These are phyloP conservation scores for Channallabes apus DNA, from an alignment of 2,797 vertebrate species.

Conservation along the genomic window DNA sequence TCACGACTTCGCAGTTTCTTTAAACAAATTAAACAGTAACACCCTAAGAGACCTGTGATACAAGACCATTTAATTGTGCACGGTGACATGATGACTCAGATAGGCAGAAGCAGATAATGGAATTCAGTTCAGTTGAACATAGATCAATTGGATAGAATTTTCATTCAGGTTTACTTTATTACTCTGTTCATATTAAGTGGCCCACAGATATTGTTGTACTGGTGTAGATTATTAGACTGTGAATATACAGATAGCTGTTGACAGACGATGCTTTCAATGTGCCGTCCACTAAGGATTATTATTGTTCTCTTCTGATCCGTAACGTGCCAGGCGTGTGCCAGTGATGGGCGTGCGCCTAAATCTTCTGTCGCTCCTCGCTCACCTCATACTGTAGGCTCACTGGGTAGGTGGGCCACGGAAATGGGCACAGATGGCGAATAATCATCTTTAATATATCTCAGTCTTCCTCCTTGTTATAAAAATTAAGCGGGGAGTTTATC, in stretches of 20 bases:
- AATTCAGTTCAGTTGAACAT: neutral
- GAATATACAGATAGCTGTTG: neutral
- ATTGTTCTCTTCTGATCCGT: too few species aligned
- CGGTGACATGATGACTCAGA: neutral
- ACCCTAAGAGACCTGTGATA: neutral
- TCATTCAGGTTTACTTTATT: neutral
- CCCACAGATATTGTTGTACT: neutral
- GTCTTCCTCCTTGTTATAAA: too few species aligned
- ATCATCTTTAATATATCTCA: too few species aligned
- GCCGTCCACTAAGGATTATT: too few species aligned
- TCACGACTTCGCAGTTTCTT: neutral
- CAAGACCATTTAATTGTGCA: neutral
- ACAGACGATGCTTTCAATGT: neutral
- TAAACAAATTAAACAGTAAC: neutral
- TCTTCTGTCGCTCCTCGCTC: too few species aligned
- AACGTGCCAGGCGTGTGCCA: too few species aligned
- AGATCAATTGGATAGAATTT: neutral
- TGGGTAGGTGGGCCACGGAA: too few species aligned
- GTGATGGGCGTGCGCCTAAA: too few species aligned
- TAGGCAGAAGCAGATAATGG: neutral
- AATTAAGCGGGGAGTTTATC: too few species aligned
- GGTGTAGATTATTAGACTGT: conserved; percentile 1
- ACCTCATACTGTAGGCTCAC: too few species aligned
- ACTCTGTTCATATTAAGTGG: neutral
- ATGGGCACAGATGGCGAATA: too few species aligned